Evolutionary conservation across 2,888 invertebrate genomes (phyloP).

Genomic region (Cyclophora punctaria): DNA sequence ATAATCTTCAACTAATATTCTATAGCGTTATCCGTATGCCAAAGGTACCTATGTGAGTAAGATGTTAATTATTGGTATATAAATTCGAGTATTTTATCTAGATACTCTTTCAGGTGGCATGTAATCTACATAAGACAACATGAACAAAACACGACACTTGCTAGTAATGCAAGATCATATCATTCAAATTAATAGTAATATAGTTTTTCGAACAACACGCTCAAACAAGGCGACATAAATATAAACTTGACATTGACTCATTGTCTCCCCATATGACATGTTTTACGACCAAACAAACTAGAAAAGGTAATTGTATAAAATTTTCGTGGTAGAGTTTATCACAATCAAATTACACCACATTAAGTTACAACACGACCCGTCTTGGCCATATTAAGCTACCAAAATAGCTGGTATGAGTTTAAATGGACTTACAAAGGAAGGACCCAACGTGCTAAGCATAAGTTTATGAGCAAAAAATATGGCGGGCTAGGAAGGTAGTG

Average conservation of each 20-base stretch:
- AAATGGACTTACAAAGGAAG: slow-evolving; percentile 67
- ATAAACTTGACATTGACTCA: slow-evolving; percentile 9
- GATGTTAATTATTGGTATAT: too few species aligned
- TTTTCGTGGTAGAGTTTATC: slow-evolving; percentile 27
- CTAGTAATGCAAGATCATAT: too few species aligned
- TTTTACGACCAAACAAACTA: slow-evolving; percentile 4
- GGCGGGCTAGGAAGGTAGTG: slow-evolving; percentile 56
- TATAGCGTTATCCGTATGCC: too few species aligned
- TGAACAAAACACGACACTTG: too few species aligned
- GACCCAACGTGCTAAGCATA: slow-evolving; percentile 62
- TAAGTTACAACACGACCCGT: slow-evolving; percentile 37
- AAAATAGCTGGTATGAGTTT: slow-evolving; percentile 54
- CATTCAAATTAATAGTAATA: too few species aligned
- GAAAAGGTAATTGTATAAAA: neutral
- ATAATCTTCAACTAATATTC: too few species aligned
- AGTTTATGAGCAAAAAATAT: slow-evolving; percentile 65
- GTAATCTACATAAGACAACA: too few species aligned
- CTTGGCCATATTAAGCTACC: slow-evolving; percentile 52
- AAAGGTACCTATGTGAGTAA: too few species aligned
- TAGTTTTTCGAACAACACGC: too few species aligned
- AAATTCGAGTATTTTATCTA: too few species aligned
- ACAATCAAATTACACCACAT: slow-evolving; percentile 54
- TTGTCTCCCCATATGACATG: slow-evolving; percentile 9
- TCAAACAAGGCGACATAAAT: too few species aligned
- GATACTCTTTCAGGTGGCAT: too few species aligned